Percentiles rank a stretch among this genome's conserved stretches.
phyloP scores from a whole-genome alignment of 2,113 vertebrate genomes.

The Antechinus stuartii region DNA sequence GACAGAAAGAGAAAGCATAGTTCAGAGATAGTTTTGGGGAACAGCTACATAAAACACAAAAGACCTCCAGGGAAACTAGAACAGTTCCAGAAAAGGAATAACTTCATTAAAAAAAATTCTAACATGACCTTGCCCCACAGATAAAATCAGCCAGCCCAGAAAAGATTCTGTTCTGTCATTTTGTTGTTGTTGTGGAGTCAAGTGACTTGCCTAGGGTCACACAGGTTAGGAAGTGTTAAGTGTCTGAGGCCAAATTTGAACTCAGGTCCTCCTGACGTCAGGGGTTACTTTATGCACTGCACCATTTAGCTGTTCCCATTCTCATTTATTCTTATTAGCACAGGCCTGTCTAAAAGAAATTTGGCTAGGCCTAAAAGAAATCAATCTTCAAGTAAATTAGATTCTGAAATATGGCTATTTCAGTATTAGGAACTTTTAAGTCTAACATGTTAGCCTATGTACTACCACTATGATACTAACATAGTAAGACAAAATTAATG shows the following conservation, averaged over 20 bases:
- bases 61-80: neutral
- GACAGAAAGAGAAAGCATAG: too few species aligned
- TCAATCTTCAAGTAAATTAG: neutral
- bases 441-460: neutral
- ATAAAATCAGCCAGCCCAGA: neutral
- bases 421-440: neutral
- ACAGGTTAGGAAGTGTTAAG: too few species aligned
- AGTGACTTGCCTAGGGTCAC: too few species aligned
- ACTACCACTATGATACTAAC: neutral
- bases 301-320: too few species aligned
- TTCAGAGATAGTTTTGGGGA: constrained; percentile 1
- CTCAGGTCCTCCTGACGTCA: too few species aligned
- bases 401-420: neutral
- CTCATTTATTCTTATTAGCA: neutral
- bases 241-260: too few species aligned
- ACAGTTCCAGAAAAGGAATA: neutral
- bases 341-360: constrained; percentile 20
- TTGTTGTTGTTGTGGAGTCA: too few species aligned
- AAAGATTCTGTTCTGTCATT: neutral
- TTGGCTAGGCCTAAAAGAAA: neutral
- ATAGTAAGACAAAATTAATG: neutral
- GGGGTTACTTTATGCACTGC: too few species aligned
- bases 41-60: neutral
- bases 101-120: neutral
- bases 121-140: constrained; percentile 1